Base-by-base conservation (phyloP, 2,888 invertebrate genomes). In the Pollenia amentaria region DNA sequence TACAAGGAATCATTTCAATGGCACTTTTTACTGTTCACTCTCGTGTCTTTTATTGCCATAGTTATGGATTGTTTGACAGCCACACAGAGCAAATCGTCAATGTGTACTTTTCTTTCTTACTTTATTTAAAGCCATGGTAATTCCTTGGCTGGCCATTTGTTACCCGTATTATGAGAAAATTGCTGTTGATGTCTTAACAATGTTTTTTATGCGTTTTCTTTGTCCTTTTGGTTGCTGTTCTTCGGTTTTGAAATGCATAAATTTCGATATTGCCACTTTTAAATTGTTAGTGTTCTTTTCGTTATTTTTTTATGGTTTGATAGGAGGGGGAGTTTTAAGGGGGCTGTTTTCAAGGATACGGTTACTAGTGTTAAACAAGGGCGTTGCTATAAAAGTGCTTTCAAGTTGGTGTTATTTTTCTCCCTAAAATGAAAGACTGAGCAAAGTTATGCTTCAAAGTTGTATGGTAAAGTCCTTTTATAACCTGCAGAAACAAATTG, bases 401-500 rank as follows among this genome's bases (percentile, higher is more conserved):
- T 60, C 16, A 53, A 53, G 70, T 55, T 78, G 46, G 48, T 62
- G 38, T 4, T 51, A 16, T 42, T 62, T 1, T 18, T 42, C 14
- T 29, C 7, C 18, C 6, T 6, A 29, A 29, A 21, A 2, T 40
- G 11, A 14, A 18, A 64, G 42, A 48, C 38, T 55, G 38, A 16
- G 64, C 46, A 46, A 70, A 55, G 44, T 72, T 69, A 46, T 16
- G 48, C 6, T 64, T 60, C 51, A 8, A 48, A 72, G 8, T 53
- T 9, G n/a, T 75, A 40, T 48, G 80, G 48, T 77, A 11, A 78
- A 80, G 84, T 80, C 48, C 48, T 84, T 81, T 87, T 75, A 75
- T 84, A 87, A 84, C 84, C 87, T 84, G 87, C 67, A 87, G 87
- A 81, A 55, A 87, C 75, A 77, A 76, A 77, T 80, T 84, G 11